Base-by-base conservation (phyloP, 2,888 invertebrate species). In the Cheilosia urbana region DNA sequence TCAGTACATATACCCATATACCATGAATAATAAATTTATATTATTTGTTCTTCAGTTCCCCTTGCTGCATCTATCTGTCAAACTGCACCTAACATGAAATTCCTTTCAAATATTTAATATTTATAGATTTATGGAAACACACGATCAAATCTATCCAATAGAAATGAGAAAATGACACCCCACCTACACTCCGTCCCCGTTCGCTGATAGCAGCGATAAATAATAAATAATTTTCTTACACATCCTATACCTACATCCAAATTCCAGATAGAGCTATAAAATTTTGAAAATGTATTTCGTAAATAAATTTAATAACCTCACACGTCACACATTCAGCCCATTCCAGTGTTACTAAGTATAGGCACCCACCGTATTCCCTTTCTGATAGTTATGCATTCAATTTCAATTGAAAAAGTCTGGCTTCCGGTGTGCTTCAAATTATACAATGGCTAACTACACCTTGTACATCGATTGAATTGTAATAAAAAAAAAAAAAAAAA, bases 221-320 rank as follows among this genome's bases (percentile, higher is more conserved):
- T 84, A 79, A 78, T 83, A 83, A 83, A 83, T 78, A 73, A 83
- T 78, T 63, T 83, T 78, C 77, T 45, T 21, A 77, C 71, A 49
- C 68, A 69, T 42, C 51, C 13, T 58, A 24, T 9, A 13, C 17
- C 34, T 30, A 19, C 11, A 30, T 53, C 34, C 13, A 19, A 42
- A 71, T 37, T 58, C n/a, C 45, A 76, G 45, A 71, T 24, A 42
- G 58, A 75, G 79, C 51, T 75, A 79, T 84, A 75, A 84, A 84
- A 84, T 75, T 75, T 79, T 53, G 45, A 69, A 75, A 84, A 84
- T 75, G 79, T 84, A 84, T 75, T 75, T 84, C 37, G 40, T 47
- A 79, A 79, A 75, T 69, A 79, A 79, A 83, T 83, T 79, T 84
- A 69, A 84, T 84, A 79, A 75, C 73, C 63, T 15, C 51, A 60